Evolutionary conservation across 2,113 vertebrate species (phyloP), one percentile per base, ranked within the genome.

Genomic region (Alexandromys fortis): DNA sequence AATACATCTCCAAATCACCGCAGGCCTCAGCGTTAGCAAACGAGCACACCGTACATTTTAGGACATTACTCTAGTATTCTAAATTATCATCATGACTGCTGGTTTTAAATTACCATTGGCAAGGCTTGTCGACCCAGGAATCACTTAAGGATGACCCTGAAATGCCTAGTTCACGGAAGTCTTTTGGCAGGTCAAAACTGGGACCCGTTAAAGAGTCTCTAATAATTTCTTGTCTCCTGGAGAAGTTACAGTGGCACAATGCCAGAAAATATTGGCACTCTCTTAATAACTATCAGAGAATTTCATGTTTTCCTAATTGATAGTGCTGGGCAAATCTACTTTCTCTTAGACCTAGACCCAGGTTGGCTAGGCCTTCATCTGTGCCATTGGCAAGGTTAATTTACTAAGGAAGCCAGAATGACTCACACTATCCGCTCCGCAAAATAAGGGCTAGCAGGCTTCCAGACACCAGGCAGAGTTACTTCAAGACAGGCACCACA

Each of bases 211-310:
- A 26, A 35, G 11, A 21, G 0, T 11, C 24, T 38, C 49, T 35
- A 13, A 14, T 10, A 19, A 76, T 5, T 45, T 45, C 63, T 65
- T 65, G 14, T 5, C 9, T 6, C 73, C 93, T 30, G 5, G 22
- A 8, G 0, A 17, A 2, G 17, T 7, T 21, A 16, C 70, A 24
- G 42, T 4, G 33, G 28, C 0, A 4, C 14, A 2, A 10, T 6
- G 47, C 63, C 45, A 2, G 38, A 68, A 67, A 26, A 63, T 0
- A 0, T 0, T 1, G 1, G 3, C 3, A 0, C 42, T 72, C 45
- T 33, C 68, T 0, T 72, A 0, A 38, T 35, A 38, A 90, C 61
- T 1, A 26, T 0, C 49, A 67, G 22, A 72, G 47, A 87, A 22
- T 26, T 14, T 35, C 0, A 0, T 16, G 11, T 22, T 38, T 49